phyloP scores from a whole-genome alignment of 2,113 vertebrate genomes.

The Cinclus cinclus region DNA sequence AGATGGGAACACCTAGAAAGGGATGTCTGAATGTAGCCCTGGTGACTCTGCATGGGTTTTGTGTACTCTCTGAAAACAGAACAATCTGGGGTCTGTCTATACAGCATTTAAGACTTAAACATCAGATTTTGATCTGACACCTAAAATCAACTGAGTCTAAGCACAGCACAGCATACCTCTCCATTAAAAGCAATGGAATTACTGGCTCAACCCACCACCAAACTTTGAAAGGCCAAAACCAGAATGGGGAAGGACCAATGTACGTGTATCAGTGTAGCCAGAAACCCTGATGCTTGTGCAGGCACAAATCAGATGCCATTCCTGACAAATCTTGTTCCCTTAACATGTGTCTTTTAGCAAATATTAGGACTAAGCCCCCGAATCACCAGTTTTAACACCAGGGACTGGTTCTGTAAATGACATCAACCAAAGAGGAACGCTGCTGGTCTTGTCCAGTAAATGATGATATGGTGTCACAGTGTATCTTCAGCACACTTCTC shows the following conservation, averaged over 20 bases:
- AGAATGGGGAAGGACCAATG: not conserved
- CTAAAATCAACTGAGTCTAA: not conserved
- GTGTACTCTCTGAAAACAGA: not conserved
- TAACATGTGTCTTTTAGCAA: not conserved
- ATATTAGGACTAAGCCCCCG: not conserved
- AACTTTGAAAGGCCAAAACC: not conserved
- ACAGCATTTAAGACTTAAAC: not conserved
- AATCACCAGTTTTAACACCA: not conserved
- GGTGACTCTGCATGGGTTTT: not conserved
- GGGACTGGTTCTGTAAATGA: not conserved
- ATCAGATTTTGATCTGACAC: not conserved
- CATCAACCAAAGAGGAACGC: not conserved
- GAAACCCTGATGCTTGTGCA: not conserved
- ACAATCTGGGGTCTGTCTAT: fast-evolving
- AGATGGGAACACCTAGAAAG: not conserved
- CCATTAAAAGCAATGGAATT: not conserved
- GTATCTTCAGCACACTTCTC: not conserved
- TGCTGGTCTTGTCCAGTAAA: not conserved
- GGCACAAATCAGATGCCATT: not conserved
- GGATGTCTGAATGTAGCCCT: not conserved
- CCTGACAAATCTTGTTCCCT: not conserved
- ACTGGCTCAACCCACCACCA: not conserved
- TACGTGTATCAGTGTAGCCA: fast-evolving
- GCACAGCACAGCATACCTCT: not conserved
- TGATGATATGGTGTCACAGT: fast-evolving